Percentiles rank a stretch among this genome's conserved stretches.
Conservation (phyloP, 2,797 vertebrate genomes). For the Bovichtus variegatus region DNA sequence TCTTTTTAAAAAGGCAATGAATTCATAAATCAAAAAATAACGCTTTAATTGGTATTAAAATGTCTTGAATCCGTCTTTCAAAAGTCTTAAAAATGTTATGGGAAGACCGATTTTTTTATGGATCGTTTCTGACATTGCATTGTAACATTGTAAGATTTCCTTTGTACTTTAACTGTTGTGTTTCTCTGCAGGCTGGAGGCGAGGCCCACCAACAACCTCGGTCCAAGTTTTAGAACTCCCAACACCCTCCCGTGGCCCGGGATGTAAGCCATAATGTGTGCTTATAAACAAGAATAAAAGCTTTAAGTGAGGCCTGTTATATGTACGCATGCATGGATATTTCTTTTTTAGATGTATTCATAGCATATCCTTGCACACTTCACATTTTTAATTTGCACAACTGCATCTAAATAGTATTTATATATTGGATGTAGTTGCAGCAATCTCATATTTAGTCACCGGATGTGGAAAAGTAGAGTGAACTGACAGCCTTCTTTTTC, state of each 20-base stretch:
- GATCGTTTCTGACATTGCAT: too few species aligned
- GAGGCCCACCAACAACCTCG: slow-evolving; percentile 57
- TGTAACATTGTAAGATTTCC: not conserved
- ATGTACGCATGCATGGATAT: not conserved
- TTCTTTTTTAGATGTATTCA: slow-evolving; percentile 26
- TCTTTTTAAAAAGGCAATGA: too few species aligned
- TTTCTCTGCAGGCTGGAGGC: slow-evolving; percentile 43
- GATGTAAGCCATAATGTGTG: slow-evolving; percentile 40
- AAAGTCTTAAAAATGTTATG: too few species aligned
- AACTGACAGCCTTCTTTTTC: too few species aligned
- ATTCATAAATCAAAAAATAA: too few species aligned
- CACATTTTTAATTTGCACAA: not conserved
- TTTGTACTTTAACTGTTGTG: not conserved
- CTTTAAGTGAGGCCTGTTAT: rapidly evolving
- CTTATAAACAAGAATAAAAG: not conserved
- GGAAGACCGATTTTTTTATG: too few species aligned
- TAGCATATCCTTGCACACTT: not conserved
- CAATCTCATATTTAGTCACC: not conserved
- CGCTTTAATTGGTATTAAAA: too few species aligned
- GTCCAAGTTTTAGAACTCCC: slow-evolving; percentile 78
- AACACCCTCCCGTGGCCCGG: slow-evolving; percentile 84
- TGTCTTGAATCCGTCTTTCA: too few species aligned
- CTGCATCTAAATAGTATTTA: not conserved
- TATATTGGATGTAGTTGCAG: not conserved
- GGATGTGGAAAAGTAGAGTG: not conserved